Conservation (phyloP, 2,113 vertebrate species). For the Regulus satrapa region DNA sequence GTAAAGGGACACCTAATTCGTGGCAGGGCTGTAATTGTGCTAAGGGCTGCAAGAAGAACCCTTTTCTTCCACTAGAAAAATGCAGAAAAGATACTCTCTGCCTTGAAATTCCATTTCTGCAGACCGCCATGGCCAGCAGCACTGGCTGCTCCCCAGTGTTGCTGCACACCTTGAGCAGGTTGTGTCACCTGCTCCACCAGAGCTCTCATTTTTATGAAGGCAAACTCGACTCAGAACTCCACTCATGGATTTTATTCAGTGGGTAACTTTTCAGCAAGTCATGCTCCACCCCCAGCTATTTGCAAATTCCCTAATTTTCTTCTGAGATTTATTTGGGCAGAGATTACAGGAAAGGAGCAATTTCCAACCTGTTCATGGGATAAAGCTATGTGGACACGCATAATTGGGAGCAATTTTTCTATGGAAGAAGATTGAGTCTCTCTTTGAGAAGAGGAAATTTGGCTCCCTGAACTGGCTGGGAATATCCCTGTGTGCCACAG, state of each 20-base stretch:
- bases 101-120: conserved; percentile 27
- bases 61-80: not conserved
- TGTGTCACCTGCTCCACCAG: not conserved
- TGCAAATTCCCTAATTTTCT: not conserved
- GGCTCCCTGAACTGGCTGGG: not conserved
- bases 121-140: not conserved
- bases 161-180: not conserved
- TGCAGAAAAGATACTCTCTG: conserved; percentile 10
- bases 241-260: not conserved
- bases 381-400: not conserved
- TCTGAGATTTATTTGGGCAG: not conserved
- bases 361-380: not conserved
- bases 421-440: not conserved
- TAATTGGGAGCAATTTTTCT: not conserved
- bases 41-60: not conserved
- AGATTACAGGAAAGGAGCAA: not conserved
- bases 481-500: not conserved
- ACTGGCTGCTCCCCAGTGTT: not conserved
- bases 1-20: not conserved
- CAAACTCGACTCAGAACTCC: not conserved
- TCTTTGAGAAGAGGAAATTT: not conserved
- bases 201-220: not conserved
- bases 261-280: not conserved
- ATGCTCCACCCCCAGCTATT: not conserved
- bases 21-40: not conserved